Evolutionary conservation across 23 tunicate genomes (phyloP), one percentile per base, ranked within the genome.

Genomic region (Botrylloides violaceus): DNA sequence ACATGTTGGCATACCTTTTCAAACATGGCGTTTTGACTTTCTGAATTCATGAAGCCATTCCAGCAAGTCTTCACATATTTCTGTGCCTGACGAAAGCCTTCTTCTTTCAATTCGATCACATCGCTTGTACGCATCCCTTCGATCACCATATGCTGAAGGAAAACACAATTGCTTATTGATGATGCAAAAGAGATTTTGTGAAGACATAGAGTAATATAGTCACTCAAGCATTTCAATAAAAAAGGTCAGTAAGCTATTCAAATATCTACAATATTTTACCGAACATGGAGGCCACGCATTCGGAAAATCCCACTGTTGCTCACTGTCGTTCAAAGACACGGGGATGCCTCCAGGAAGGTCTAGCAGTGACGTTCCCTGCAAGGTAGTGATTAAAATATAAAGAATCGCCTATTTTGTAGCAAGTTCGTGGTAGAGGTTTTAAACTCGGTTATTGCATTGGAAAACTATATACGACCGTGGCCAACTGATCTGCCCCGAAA

Each of bases 261-360:
- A n/a, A n/a, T n/a, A n/a, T n/a, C n/a, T n/a, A n/a, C n/a, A n/a
- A n/a, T n/a, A n/a, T n/a, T n/a, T 80, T 62, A 87, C 95, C 72
- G 80, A 85, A 12, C 76, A 62, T 30, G 96, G 96, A 49, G 96
- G 88, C 96, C 96, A 88, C 1, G 96, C 96, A 62, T 88, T 88
- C 15, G 96, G 96, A 65, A 88, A 88, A 68, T 88, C 96, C 96
- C 96, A 88, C 58, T 88, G 96, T 59, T 88, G 77, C 7, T 80
- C 96, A 39, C 76, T 82, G 27, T 73, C 39, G 9, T 35, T 48
- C 50, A 88, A 66, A 4, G 96, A 88, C 4, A 79, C 73, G 18
- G 96, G 96, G n/a, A 88, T 88, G 38, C 96, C 96, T 1, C 88
- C 88, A 58, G 88, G 88, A 66, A 66, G 77, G 32, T 72, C 71